Evolutionary conservation across 2,797 vertebrate species (phyloP).

Genomic region (Sebastolobus altivelis): DNA sequence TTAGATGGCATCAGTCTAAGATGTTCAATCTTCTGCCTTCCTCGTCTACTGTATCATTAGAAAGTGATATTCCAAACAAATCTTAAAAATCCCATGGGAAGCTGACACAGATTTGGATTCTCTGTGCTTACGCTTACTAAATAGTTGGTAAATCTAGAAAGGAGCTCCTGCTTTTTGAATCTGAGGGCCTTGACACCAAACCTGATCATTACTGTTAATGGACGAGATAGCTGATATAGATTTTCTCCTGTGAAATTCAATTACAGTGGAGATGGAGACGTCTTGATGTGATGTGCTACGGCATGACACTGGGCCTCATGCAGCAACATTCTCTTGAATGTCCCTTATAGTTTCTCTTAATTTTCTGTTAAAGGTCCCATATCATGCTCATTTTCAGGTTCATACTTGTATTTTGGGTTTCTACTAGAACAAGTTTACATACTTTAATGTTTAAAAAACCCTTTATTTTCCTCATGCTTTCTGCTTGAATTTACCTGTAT

Average conservation of each 20-base stretch:
- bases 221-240: background rate
- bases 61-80: background rate
- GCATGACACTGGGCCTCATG: background rate
- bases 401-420: no score
- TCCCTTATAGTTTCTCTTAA: background rate
- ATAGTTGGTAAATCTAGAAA: background rate
- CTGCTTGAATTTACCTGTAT: no score
- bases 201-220: background rate
- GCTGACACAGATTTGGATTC: background rate
- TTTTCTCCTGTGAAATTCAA: slow-evolving; percentile 8
- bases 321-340: background rate
- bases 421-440: no score
- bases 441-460: no score
- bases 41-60: background rate
- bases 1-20: background rate
- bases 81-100: background rate
- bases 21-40: slow-evolving; percentile 3
- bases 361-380: background rate
- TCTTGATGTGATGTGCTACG: background rate
- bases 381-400: no score
- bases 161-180: background rate
- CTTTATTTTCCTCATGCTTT: no score
- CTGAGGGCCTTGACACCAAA: background rate
- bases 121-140: background rate
- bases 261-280: background rate